Conservation (phyloP, 2,113 vertebrate species). For the Rhabdomys dilectus region DNA sequence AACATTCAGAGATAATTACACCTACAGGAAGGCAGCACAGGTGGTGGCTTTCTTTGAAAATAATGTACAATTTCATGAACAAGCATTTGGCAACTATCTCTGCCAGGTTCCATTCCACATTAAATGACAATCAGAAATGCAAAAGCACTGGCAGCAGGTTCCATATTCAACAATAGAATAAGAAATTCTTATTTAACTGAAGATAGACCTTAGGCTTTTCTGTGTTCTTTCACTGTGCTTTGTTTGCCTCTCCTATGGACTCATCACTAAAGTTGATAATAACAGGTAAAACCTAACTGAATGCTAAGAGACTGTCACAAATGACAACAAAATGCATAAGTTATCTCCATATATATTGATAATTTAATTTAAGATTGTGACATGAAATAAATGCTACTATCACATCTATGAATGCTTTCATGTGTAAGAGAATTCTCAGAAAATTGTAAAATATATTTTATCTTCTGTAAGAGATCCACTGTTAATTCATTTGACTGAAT, state of each 20-base stretch:
- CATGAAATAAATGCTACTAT: constrained; percentile 21
- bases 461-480: constrained; percentile 10
- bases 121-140: constrained; percentile 55
- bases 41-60: constrained; percentile 46
- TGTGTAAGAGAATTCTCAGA: constrained; percentile 24
- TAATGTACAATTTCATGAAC: constrained; percentile 45
- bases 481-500: constrained; percentile 9
- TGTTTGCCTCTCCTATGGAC: not conserved
- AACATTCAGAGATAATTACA: constrained; percentile 54
- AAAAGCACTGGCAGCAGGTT: constrained; percentile 36
- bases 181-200: constrained; percentile 42
- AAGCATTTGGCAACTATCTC: constrained; percentile 54
- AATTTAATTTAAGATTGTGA: constrained; percentile 43
- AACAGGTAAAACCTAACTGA: not conserved
- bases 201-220: not conserved
- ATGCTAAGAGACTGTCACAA: not conserved
- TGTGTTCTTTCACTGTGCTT: not conserved
- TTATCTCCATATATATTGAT: not conserved
- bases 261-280: not conserved
- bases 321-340: not conserved
- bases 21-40: constrained; percentile 25
- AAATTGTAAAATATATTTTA: constrained; percentile 22
- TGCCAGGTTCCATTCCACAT: constrained; percentile 15
- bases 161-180: constrained; percentile 23
- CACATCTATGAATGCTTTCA: constrained; percentile 54